Percentiles rank a stretch among this genome's conserved stretches.
phyloP scores from a whole-genome alignment of 2,113 vertebrate genomes.

The Solea senegalensis region DNA sequence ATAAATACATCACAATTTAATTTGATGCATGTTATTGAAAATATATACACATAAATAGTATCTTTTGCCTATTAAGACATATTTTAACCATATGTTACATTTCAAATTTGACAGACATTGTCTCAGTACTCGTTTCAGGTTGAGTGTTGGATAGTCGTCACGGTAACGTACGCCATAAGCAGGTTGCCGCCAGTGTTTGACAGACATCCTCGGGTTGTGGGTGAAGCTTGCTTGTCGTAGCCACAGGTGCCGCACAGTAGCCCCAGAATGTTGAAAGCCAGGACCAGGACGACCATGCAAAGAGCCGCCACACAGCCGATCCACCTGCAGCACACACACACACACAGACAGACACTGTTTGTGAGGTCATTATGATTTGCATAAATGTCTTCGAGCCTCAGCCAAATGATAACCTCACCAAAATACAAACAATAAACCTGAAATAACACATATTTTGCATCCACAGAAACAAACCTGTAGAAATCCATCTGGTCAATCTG shows the following conservation, averaged over 20 bases:
- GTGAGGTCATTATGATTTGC: too few species aligned
- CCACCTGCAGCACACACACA: slow-evolving; percentile 83
- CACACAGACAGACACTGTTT: background rate
- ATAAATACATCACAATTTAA: too few species aligned
- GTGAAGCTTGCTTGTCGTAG: slow-evolving; percentile 87
- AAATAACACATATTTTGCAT: background rate
- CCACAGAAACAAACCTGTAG: slow-evolving; percentile 84
- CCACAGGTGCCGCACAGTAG: slow-evolving; percentile 89
- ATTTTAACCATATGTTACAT: too few species aligned
- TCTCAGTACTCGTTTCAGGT: too few species aligned
- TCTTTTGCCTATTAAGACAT: too few species aligned
- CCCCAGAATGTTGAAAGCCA: slow-evolving; percentile 90
- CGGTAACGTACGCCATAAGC: slow-evolving; percentile 90
- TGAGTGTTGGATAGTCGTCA: background rate
- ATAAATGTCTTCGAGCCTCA: background rate
- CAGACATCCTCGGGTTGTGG: slow-evolving; percentile 91
- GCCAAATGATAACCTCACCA: background rate
- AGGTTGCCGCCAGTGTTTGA: slow-evolving; percentile 96
- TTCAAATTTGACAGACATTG: too few species aligned
- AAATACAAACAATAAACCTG: background rate
- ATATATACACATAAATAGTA: too few species aligned
- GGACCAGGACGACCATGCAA: slow-evolving; percentile 86
- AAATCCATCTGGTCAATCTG: slow-evolving; percentile 89
- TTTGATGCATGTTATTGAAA: too few species aligned
- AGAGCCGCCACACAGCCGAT: slow-evolving; percentile 86